Percentiles rank a stretch among this genome's conserved stretches.
phyloP scores from a whole-genome alignment of 1,140 invertebrate species.

The Polypedilum vanderplanki region DNA sequence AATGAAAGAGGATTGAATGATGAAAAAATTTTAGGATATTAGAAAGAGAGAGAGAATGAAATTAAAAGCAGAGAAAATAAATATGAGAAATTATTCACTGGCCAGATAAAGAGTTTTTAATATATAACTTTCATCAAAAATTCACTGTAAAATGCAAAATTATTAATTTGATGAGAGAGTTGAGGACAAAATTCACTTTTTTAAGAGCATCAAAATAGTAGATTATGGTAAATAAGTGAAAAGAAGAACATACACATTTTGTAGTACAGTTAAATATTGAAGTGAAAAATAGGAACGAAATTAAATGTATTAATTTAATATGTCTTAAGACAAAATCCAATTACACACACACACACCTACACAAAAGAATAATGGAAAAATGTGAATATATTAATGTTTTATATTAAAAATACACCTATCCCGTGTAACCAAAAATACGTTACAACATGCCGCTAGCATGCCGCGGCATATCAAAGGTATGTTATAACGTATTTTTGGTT shows the following conservation, averaged over 20 bases:
- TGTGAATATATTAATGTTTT: conserved; percentile 29
- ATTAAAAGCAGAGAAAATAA: too few relatives aligned
- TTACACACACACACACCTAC: not conserved
- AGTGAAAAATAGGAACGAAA: conserved; percentile 10
- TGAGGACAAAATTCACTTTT: too few relatives aligned
- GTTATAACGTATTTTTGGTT: too few relatives aligned
- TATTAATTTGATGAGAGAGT: not conserved
- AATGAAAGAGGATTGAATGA: not conserved
- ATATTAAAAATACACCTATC: conserved; percentile 24
- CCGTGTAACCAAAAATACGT: too few relatives aligned
- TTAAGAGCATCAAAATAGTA: too few relatives aligned
- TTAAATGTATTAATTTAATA: conserved; percentile 26
- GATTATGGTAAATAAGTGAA: not conserved
- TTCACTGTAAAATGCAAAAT: conserved; percentile 13
- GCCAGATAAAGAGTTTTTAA: not conserved
- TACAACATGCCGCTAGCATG: too few relatives aligned
- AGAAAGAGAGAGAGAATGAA: not conserved
- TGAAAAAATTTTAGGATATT: not conserved
- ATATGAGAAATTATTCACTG: not conserved
- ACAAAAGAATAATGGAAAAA: conserved; percentile 26
- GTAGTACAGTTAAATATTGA: not conserved
- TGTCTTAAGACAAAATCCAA: not conserved
- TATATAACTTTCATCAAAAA: not conserved
- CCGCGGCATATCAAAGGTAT: too few relatives aligned
- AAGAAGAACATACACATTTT: not conserved